These are phyloP conservation scores for Buteo buteo DNA, from an alignment of 2,113 vertebrate species.

Conservation along the genomic window DNA sequence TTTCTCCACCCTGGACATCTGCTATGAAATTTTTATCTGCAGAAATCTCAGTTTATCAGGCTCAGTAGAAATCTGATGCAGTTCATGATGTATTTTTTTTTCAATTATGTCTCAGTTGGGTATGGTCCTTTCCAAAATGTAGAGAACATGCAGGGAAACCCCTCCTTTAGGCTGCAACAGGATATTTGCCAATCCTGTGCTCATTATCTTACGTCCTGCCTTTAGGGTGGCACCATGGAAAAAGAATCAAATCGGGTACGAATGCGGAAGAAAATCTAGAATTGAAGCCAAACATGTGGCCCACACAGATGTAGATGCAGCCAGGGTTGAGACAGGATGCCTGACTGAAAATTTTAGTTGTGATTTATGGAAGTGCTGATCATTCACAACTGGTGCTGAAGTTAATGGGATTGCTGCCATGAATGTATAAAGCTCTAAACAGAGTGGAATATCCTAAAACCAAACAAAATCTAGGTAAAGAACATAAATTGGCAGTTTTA, in stretches of 20 bases:
- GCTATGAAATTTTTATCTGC: background rate
- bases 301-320: fast-evolving
- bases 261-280: background rate
- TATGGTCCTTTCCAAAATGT: background rate
- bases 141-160: background rate
- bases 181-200: background rate
- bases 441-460: background rate
- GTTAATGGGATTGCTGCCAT: background rate
- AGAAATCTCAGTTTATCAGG: background rate
- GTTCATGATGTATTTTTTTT: background rate
- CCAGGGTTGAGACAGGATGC: background rate
- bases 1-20: background rate
- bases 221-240: background rate
- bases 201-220: background rate
- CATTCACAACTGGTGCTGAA: background rate
- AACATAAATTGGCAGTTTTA: background rate
- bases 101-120: background rate
- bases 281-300: background rate
- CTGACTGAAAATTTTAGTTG: background rate
- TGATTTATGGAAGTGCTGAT: background rate
- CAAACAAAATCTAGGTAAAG: background rate
- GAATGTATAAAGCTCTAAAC: background rate
- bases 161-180: background rate
- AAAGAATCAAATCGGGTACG: background rate
- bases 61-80: background rate